Conservation (phyloP, 2,797 vertebrate species). For the Crax fasciolata region DNA sequence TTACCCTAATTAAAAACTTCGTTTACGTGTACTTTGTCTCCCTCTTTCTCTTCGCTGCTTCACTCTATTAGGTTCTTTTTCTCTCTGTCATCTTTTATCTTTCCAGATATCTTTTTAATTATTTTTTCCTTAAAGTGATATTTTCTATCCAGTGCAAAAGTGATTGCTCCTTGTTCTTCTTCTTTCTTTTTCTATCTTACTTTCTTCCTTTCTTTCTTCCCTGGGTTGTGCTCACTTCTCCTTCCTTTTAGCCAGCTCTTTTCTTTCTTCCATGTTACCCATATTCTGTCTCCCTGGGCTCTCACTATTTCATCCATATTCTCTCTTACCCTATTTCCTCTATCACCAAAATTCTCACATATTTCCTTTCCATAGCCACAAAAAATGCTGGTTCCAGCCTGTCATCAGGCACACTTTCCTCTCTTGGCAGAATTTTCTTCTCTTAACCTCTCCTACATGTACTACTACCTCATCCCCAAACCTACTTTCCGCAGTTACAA, state of each 20-base stretch:
- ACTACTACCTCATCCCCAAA: not conserved
- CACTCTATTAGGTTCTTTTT: not conserved
- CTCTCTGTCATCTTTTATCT: not conserved
- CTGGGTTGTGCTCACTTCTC: not conserved
- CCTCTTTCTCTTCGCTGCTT: slow-evolving; percentile 57
- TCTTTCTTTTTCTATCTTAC: not conserved
- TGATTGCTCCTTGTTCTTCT: not conserved
- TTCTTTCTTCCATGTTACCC: not conserved
- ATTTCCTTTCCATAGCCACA: not conserved
- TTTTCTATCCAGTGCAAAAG: not conserved
- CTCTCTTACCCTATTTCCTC: not conserved
- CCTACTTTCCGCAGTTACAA: not conserved
- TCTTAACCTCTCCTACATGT: not conserved
- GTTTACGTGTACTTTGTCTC: slow-evolving; percentile 66
- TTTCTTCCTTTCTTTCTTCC: not conserved
- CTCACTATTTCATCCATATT: not conserved
- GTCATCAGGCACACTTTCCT: not conserved
- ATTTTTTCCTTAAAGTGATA: not conserved
- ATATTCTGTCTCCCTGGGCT: not conserved
- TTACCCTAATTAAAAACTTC: slow-evolving; percentile 40
- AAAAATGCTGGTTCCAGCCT: not conserved
- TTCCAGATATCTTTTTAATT: not conserved
- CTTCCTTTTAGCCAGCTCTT: not conserved
- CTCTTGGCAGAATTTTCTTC: not conserved
- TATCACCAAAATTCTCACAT: not conserved